A percentile compares a stretch with the other conserved stretches of the same genome.
Evolutionary conservation across 2,888 invertebrate species (phyloP).

Genomic region (Andrena praecox): DNA sequence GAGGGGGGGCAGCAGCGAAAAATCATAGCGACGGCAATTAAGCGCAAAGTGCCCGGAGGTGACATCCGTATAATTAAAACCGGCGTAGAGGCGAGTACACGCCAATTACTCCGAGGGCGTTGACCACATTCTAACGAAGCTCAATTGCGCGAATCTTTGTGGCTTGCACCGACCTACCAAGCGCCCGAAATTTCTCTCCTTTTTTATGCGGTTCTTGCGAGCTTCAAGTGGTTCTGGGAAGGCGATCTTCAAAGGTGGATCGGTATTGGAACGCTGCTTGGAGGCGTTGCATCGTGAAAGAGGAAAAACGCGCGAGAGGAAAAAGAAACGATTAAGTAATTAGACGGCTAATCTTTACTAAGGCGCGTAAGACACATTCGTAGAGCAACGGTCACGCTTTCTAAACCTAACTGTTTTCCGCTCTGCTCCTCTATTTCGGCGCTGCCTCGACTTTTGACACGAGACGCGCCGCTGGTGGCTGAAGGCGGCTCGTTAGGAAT

Average conservation of each 20-base stretch:
- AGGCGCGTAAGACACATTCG: slow-evolving; percentile 39
- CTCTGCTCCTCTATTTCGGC: slow-evolving; percentile 52
- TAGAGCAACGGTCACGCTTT: slow-evolving; percentile 67
- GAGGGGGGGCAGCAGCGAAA: slow-evolving; percentile 24
- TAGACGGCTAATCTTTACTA: slow-evolving; percentile 47
- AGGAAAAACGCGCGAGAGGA: not conserved
- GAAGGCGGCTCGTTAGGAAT: not conserved
- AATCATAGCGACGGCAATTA: slow-evolving; percentile 65
- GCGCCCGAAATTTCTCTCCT: not conserved
- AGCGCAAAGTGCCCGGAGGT: slow-evolving; percentile 50
- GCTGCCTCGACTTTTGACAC: slow-evolving; percentile 32
- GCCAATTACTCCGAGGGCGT: slow-evolving; percentile 65
- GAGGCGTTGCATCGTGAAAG: not conserved
- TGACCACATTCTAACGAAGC: slow-evolving; percentile 67
- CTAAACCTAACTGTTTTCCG: slow-evolving; percentile 56
- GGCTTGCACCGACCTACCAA: not conserved
- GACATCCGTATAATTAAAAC: slow-evolving; percentile 63
- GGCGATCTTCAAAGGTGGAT: slow-evolving; percentile 4
- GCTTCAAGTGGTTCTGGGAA: too few relatives aligned
- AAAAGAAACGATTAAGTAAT: slow-evolving; percentile 42
- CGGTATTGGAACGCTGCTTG: not conserved
- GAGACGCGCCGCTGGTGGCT: not conserved
- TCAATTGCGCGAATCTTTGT: slow-evolving; percentile 67
- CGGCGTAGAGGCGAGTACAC: slow-evolving; percentile 44
- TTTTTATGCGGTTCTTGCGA: not conserved